Evolutionary conservation across 2,113 vertebrate species (phyloP), one percentile per base, ranked within the genome.

Genomic region (Pelecanoides urinatrix): DNA sequence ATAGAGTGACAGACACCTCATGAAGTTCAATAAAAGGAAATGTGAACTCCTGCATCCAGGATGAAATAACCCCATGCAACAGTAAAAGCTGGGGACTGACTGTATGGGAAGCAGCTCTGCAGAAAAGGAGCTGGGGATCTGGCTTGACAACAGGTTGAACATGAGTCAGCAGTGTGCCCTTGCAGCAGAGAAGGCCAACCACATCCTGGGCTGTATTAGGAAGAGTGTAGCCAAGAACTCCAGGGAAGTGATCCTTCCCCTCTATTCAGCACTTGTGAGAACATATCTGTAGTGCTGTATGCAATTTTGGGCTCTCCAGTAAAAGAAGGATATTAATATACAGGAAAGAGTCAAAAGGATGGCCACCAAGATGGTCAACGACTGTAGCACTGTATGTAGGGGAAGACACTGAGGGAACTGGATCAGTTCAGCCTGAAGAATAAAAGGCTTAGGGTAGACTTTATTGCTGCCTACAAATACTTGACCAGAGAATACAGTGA

Each of bases 251-350:
- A 50, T 61, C 8, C 16, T 90, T 74, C n/a, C 36, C 20, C n/a
- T 55, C 50, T 50, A 8, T 75, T 38, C 62, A 61, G 27, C 13
- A 36, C 16, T 78, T 70, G 26, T 25, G 38, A 40, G 11, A 49
- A 58, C 0, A 0, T 30, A 53, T 19, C 16, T 55, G 55, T 21
- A 59, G 27, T 2, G 2, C 9, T 55, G 13, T 40, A 36, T 34
- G 40, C 19, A 61, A 1, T 9, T 65, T 44, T 21, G n/a, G 68
- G 38, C 14, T 70, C 38, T 44, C 10, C 40, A 34, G 50, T 55
- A 50, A 58, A 63, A 75, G 25, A 25, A 61, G 8, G 25, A 45
- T 36, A 75, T 36, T 52, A 29, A 36, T 34, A 61, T 36, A 25
- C 16, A 84, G n/a, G 17, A 45, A 75, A 55, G n/a, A 75, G 44